Base-by-base conservation (phyloP, 2,797 vertebrate species). In the Myoxocephalus aenaeus region DNA sequence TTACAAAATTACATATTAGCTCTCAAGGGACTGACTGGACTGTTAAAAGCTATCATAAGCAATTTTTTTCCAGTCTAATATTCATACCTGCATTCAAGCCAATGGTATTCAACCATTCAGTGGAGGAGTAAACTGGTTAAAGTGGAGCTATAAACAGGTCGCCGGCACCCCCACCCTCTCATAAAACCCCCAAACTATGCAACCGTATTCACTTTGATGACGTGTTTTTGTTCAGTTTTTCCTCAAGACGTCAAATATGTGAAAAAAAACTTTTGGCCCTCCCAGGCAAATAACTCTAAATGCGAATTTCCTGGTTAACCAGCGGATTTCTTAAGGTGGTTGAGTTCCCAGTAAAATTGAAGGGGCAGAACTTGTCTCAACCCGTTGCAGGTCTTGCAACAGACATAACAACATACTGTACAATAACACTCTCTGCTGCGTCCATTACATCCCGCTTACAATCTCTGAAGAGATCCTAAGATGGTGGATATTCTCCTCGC, bases 181-280 rank as follows among this genome's bases (percentile, higher is more conserved):
- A 73, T 87, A 71, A 85, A 88, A 81, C 12, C 3, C 27, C 22
- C 1, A 61, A 88, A 84, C 44, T 75, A 86, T 86, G 73, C 53
- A 77, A 81, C 56, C 79, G 83, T 76, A 77, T 91, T 78, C 84
- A 87, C 63, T 69, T 36, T 61, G 67, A 84, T 73, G 22, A 20
- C 54, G 59, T 80, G 11, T 66, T 80, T 80, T 80, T 63, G 36
- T 69, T 80, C 29, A 36, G 2, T 50, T 65, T 85, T 76, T 72
- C 2, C 72, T 5, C 10, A 38, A 27, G 29, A 77, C 4, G 3
- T 58, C 22, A 71, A 7, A 3, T 22, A 14, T 58, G n/a, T 42
- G 29, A 73, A 53, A 73, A 4, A 0, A 18, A 59, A 61, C 14
- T 32, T 44, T 20, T 36, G 48, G 56, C 0, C 18, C 64, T 40